Evolutionary conservation across 2,888 invertebrate genomes (phyloP).

Genomic region (Agrenia bidenticulata): DNA sequence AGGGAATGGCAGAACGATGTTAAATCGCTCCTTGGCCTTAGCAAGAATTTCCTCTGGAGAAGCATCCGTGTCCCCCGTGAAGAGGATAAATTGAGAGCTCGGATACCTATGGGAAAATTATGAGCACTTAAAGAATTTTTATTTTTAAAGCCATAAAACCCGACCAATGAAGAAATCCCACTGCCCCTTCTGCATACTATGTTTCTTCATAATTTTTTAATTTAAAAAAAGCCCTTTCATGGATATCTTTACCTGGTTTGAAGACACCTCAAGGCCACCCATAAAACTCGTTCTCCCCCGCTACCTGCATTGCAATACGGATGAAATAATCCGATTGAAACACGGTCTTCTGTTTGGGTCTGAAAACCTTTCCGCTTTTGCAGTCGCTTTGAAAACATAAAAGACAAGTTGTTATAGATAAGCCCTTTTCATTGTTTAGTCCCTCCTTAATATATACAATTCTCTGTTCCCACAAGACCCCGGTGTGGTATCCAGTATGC

Average conservation of each 20-base stretch:
- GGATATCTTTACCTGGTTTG: conserved; percentile 58
- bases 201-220: conserved; percentile 4
- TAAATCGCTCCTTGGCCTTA: conserved; percentile 72
- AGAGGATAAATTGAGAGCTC: conserved; percentile 77
- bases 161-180: too few relatives aligned
- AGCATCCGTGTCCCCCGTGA: conserved; percentile 83
- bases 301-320: conserved; percentile 98
- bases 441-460: neutral
- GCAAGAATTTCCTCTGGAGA: conserved; percentile 75
- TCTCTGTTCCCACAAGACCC: too few relatives aligned
- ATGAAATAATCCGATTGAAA: conserved; percentile 84
- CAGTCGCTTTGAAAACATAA: conserved; percentile 29
- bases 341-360: conserved; percentile 39
- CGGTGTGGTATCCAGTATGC: too few relatives aligned
- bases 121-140: conserved; percentile 6
- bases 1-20: conserved; percentile 66
- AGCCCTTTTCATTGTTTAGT: neutral
- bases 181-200: conserved; percentile 3
- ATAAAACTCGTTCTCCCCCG: conserved; percentile 95
- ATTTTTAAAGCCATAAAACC: neutral
- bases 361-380: conserved; percentile 40
- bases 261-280: conserved; percentile 85
- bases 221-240: conserved; percentile 8
- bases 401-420: conserved; percentile 10
- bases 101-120: conserved; percentile 64